Base-by-base conservation (phyloP, 1,140 invertebrate species). In the Diorhabda elongata region DNA sequence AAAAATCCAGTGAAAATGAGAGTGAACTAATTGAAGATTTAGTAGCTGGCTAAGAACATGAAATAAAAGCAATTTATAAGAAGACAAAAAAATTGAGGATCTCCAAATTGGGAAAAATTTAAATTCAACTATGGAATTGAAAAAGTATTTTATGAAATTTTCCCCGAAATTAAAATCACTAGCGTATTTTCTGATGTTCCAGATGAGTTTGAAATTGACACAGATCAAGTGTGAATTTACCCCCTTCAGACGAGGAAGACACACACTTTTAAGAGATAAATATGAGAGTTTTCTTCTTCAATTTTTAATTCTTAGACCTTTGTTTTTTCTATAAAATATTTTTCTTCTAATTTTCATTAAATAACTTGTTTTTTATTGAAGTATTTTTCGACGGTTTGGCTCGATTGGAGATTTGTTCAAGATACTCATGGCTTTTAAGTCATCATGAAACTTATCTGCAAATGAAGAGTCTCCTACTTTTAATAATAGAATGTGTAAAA, bases 21-120 rank as follows among this genome's bases (percentile, higher is more conserved):
- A 11, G 56, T 11, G 56, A 58, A 58, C 56, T 58, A 58, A 58
- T 58, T 58, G 56, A 58, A 58, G 56, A 58, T 58, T 9, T 58
- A 58, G 56, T 58, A 58, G 56, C 3, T 58, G 56, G 56, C 9
- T 7, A 58, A 58, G 56, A 58, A 58, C 7, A 58, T 58, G 26
- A 58, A 58, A 58, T 58, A 58, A 58, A 58, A 58, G 56, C 56
- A 58, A 58, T 58, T 58, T 11, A 58, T 9, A 58, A 58, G 56
- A 58, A 9, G 26, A 58, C 56, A 58, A 58, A 58, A 58, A 58
- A 58, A 58, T 58, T 58, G 56, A 58, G 56, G 56, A 58, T 9
- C 56, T 58, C 9, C 9, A 58, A 58, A 58, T 58, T n/a, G 56
- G 56, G 56, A n/a, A 58, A 58, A 58, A 58, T 58, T 58, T 11